Base-by-base conservation (phyloP, 1,140 invertebrate species). In the Drosophila sulfurigaster region DNA sequence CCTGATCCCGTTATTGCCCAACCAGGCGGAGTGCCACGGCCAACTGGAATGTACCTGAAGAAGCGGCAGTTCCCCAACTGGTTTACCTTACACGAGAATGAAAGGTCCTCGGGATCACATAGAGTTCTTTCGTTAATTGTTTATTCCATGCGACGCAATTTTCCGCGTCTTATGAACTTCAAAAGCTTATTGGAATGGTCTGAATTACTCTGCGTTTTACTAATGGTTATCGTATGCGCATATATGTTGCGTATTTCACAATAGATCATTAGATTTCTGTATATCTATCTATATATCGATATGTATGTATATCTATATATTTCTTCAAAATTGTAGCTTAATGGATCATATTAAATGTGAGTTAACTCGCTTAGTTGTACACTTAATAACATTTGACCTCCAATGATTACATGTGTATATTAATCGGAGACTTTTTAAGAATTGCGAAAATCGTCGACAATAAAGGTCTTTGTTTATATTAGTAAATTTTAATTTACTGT, bases 11-110 rank as follows among this genome's bases (percentile, higher is more conserved):
- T 65, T 6, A 3, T 56, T n/a, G 82, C 75, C 5, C 59, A 82
- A 8, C 79, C 82, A 0, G 71, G 57, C 1, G 8, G 57, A n/a
- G 82, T 86, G 13, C 41, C 71, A 6, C 82, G 82, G 0, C 82
- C 82, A 1, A 13, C 67, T 5, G 82, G 82, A 1, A 10, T 86
- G 1, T 74, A 79, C 8, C 43, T 82, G 11, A 6, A 8, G 7
- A 7, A 65, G 1, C 0, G 5, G 0, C 3, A 63, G 0, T 25
- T 15, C 8, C 72, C 71, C 0, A 1, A 3, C 0, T 82, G 79
- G 81, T 81, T 79, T 11, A 0, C 6, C 7, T 8, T 70, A 5
- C 45, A 63, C 13, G 28, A 51, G 0, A 7, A 0, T 5, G n/a
- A 64, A 3, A 7, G n/a, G 5, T 1, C 1, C n/a, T 32, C 15